Evolutionary conservation across 37 sponge, comb jelly and placozoan genomes (phyloP).

Genomic region (Aplysina aerophoba): DNA sequence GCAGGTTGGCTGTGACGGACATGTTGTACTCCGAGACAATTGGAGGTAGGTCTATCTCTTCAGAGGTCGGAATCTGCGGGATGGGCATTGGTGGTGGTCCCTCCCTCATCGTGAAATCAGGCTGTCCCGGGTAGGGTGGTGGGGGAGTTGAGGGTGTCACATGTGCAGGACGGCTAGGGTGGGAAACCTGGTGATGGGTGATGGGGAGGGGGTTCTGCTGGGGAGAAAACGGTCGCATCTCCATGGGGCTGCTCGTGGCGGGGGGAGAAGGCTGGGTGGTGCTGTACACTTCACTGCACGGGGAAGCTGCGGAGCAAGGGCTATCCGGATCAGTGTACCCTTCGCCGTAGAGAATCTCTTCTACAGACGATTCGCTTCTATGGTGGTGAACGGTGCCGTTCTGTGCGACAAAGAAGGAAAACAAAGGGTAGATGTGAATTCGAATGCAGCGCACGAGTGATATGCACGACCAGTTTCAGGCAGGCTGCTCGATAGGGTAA

Average conservation of each 20-base stretch:
- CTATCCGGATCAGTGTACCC: constrained; percentile 19
- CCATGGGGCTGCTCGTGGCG: not conserved
- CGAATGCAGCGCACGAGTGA: no score
- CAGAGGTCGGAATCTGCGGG: constrained; percentile 13
- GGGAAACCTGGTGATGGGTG: not conserved
- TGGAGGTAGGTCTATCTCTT: constrained; percentile 30
- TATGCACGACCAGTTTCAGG: no score
- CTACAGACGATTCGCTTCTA: not conserved
- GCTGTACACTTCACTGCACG: constrained; percentile 3
- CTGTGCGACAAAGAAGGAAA: not conserved
- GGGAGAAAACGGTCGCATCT: not conserved
- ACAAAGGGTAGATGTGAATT: no score
- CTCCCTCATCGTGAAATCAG: not conserved
- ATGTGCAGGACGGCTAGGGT: no score
- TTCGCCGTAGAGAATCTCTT: constrained; percentile 15
- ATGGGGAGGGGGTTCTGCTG: not conserved
- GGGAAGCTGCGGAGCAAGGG: not conserved
- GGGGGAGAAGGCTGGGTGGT: not conserved
- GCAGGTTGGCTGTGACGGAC: not conserved
- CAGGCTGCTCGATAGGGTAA: no score
- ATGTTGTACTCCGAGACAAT: constrained; percentile 1
- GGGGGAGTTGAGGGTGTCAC: constrained; percentile 27
- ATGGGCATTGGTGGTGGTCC: no score
- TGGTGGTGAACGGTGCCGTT: constrained; percentile 26
- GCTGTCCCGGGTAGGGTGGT: constrained; percentile 24